phyloP scores from a whole-genome alignment of 2,113 vertebrate species.

The Scolopax mira region DNA sequence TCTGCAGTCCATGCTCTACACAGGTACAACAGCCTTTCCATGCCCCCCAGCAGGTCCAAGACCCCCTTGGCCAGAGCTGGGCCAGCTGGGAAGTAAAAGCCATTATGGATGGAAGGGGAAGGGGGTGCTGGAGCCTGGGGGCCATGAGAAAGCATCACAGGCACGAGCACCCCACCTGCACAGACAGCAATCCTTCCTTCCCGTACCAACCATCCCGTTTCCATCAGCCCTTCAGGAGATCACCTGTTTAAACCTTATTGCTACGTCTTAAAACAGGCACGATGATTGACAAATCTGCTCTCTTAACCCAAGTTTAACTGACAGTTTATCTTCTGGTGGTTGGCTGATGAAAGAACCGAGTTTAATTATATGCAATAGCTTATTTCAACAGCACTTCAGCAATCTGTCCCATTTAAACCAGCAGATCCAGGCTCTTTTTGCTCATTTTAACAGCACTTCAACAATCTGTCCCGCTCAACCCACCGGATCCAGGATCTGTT shows the following conservation, averaged over 20 bases:
- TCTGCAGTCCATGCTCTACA: background rate
- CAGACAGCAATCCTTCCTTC: background rate
- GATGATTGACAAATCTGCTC: background rate
- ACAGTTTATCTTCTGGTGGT: background rate
- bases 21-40: fast-evolving
- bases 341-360: background rate
- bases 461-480: no score
- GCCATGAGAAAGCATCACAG: background rate
- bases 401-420: background rate
- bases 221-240: background rate
- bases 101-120: background rate
- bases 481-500: fast-evolving
- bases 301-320: background rate
- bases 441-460: background rate
- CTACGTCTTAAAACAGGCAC: background rate
- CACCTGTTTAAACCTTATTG: background rate
- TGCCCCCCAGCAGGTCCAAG: background rate
- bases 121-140: background rate
- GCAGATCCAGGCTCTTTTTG: background rate
- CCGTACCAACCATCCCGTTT: fast-evolving
- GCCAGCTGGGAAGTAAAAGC: background rate
- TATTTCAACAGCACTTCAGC: background rate
- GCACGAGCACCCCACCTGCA: no score
- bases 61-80: background rate
- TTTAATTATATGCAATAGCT: fast-evolving